Conservation (phyloP, 2,113 vertebrate species). For the Equus przewalskii region DNA sequence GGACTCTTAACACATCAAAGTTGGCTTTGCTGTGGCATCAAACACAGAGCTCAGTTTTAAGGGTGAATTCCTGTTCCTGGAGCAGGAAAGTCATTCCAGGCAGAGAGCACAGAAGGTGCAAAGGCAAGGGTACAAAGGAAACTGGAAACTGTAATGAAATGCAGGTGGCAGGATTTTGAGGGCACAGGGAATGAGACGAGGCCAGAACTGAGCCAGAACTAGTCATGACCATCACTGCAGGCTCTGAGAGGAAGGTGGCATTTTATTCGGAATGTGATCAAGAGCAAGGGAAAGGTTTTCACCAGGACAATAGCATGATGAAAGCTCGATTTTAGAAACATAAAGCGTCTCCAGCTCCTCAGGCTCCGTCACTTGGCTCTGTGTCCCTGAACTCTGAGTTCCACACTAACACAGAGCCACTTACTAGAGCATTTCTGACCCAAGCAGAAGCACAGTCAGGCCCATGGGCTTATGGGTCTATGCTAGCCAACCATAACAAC, state of each 20-base stretch:
- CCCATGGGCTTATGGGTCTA: background rate
- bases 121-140: background rate
- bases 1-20: background rate
- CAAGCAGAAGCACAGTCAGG: background rate
- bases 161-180: rapidly evolving
- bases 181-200: rapidly evolving
- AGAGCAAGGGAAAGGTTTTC: background rate
- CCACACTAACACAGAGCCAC: background rate
- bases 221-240: rapidly evolving
- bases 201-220: background rate
- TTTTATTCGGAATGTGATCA: background rate
- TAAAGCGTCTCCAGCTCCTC: background rate
- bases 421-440: background rate
- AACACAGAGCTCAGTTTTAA: background rate
- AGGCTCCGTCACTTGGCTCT: background rate
- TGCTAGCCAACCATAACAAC: background rate
- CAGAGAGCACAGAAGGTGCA: background rate
- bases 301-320: no score
- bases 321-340: background rate
- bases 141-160: rapidly evolving
- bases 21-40: background rate
- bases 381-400: background rate
- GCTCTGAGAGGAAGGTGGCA: background rate
- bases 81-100: background rate
- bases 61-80: background rate